These are phyloP conservation scores for Anas platyrhynchos DNA, from an alignment of 2,113 vertebrate genomes.

Conservation along the genomic window DNA sequence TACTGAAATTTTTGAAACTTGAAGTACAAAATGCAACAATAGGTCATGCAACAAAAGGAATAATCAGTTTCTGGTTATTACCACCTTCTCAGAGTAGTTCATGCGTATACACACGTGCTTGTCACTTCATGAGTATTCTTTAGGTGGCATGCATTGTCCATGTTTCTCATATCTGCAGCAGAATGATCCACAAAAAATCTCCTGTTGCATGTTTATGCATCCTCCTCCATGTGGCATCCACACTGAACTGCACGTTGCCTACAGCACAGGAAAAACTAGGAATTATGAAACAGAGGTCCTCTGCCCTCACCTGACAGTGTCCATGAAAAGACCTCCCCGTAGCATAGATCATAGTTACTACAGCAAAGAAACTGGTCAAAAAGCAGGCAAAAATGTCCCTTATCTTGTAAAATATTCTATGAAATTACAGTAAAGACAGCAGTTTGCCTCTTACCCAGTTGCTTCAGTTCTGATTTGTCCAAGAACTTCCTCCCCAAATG, in stretches of 20 bases:
- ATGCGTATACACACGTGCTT: accelerated
- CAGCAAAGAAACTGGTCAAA: neutral
- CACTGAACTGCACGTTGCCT: neutral
- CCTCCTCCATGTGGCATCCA: neutral
- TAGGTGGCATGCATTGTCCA: neutral
- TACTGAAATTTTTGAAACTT: neutral
- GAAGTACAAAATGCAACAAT: neutral
- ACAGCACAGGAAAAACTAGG: neutral
- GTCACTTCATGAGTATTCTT: neutral
- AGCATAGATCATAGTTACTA: neutral
- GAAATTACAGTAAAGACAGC: neutral
- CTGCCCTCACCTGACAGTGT: neutral
- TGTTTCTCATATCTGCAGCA: neutral
- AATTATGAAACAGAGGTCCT: neutral
- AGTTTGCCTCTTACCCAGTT: neutral
- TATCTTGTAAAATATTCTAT: neutral
- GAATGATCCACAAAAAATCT: neutral
- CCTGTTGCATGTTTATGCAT: neutral
- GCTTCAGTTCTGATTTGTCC: neutral
- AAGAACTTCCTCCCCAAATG: neutral
- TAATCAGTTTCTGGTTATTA: neutral
- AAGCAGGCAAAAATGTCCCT: neutral
- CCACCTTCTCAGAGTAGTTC: neutral
- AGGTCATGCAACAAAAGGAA: neutral
- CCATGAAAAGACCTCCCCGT: neutral